Evolutionary conservation across 64 coral and sea anemone species (phyloP).

Genomic region (Pocillopora damicornis): DNA sequence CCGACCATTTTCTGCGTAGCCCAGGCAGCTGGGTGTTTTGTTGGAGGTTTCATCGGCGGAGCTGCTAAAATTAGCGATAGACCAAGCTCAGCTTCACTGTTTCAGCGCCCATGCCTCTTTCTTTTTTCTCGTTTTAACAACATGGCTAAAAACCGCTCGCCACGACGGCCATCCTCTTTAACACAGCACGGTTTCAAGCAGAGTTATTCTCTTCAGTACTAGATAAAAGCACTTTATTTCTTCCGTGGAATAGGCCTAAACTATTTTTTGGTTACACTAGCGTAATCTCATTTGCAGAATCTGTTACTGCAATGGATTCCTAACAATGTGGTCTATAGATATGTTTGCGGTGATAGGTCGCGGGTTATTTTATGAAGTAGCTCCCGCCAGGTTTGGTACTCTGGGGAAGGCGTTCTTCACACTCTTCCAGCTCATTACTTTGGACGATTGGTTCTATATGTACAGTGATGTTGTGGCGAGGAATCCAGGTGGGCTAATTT

Average conservation of each 20-base stretch:
- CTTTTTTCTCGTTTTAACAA: too few species aligned
- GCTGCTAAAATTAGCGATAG: background rate
- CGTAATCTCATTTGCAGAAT: background rate
- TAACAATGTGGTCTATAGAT: constrained; percentile 32
- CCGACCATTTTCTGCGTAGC: too few species aligned
- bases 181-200: too few species aligned
- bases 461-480: constrained; percentile 87
- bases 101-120: background rate
- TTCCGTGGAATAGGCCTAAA: too few species aligned
- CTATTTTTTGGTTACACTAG: too few species aligned
- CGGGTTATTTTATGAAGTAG: constrained; percentile 83
- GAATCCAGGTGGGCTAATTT: constrained; percentile 55
- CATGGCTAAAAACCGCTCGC: too few species aligned
- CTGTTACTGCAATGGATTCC: background rate
- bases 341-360: constrained; percentile 99
- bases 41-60: too few species aligned
- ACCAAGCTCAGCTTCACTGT: background rate
- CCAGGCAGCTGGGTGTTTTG: too few species aligned
- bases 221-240: too few species aligned
- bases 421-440: constrained; percentile 91
- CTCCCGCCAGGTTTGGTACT: constrained; percentile 76
- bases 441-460: constrained; percentile 99
- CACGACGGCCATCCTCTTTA: too few species aligned
- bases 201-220: too few species aligned
- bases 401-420: constrained; percentile 90